These are phyloP conservation scores for Sebastes paucispinis DNA, from an alignment of 2,797 vertebrate species.

Conservation along the genomic window DNA sequence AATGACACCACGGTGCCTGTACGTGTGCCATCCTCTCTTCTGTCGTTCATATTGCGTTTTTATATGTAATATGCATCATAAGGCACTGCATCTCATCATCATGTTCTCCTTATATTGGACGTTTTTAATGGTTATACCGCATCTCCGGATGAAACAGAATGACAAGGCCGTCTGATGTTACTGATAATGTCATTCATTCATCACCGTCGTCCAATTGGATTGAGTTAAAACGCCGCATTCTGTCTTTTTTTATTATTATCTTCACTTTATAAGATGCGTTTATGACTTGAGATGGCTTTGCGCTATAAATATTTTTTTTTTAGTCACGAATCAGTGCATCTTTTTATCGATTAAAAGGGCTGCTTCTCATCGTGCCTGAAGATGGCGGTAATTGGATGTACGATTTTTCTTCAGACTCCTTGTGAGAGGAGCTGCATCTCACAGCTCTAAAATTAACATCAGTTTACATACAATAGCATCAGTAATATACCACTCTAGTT, in stretches of 20 bases:
- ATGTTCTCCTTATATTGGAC: background rate
- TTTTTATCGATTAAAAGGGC: slow-evolving; percentile 9
- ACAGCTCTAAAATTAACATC: slow-evolving; percentile 17
- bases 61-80: background rate
- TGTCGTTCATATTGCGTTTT: too few relatives aligned
- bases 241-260: background rate
- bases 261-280: background rate
- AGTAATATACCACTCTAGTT: background rate
- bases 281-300: background rate
- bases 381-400: slow-evolving; percentile 82
- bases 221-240: background rate
- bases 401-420: slow-evolving; percentile 45
- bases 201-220: background rate
- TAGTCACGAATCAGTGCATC: slow-evolving; percentile 67
- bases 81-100: slow-evolving; percentile 25
- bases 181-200: slow-evolving; percentile 1
- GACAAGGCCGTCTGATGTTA: background rate
- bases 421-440: slow-evolving; percentile 40
- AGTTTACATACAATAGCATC: slow-evolving; percentile 8
- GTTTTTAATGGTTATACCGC: slow-evolving; percentile 16
- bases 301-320: slow-evolving; percentile 6
- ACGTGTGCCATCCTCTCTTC: too few relatives aligned
- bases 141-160: background rate
- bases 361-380: slow-evolving; percentile 74
- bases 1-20: too few relatives aligned